Percentiles rank a stretch among this genome's conserved stretches.
Evolutionary conservation across 2,888 invertebrate genomes (phyloP).

Genomic region (Drosophila ochracea): DNA sequence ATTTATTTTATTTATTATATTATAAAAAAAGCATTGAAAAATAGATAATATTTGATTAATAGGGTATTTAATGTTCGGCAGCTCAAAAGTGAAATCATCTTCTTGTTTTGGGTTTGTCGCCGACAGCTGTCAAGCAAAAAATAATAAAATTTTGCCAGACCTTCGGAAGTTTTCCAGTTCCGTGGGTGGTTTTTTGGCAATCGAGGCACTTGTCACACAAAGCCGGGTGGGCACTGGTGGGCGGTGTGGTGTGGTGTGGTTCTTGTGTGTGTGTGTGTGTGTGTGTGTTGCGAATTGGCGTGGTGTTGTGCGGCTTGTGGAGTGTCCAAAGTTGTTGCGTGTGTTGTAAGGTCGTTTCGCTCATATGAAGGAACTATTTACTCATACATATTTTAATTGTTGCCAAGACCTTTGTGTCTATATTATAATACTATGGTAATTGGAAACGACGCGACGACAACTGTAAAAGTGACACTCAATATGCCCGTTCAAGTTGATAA

Average conservation of each 20-base stretch:
- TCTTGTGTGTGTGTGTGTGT: not conserved
- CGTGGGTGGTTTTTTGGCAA: slow-evolving; percentile 57
- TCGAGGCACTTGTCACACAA: slow-evolving; percentile 41
- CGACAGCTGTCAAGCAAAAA: slow-evolving; percentile 22
- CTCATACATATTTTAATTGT: slow-evolving; percentile 47
- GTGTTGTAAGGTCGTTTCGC: slow-evolving; percentile 43
- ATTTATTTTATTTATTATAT: not conserved
- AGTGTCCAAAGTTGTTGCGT: slow-evolving; percentile 38
- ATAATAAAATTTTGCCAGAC: slow-evolving; percentile 33
- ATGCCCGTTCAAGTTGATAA: slow-evolving; percentile 53
- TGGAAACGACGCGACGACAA: slow-evolving; percentile 27
- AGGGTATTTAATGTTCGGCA: slow-evolving; percentile 14
- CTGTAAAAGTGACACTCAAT: slow-evolving; percentile 60
- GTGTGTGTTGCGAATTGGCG: not conserved
- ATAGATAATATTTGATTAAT: not conserved
- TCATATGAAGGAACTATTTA: slow-evolving; percentile 48
- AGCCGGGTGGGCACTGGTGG: slow-evolving; percentile 25
- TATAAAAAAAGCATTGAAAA: not conserved
- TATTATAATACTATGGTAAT: slow-evolving; percentile 39
- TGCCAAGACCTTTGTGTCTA: slow-evolving; percentile 24
- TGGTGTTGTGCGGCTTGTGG: slow-evolving; percentile 2
- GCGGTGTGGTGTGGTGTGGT: not conserved
- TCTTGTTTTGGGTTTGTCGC: slow-evolving; percentile 32
- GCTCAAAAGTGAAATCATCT: slow-evolving; percentile 13
- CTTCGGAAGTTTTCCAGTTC: slow-evolving; percentile 60